A percentile compares a stretch with the other conserved stretches of the same genome.
phyloP scores from a whole-genome alignment of 1,140 invertebrate genomes.

The Bombus waltoni region DNA sequence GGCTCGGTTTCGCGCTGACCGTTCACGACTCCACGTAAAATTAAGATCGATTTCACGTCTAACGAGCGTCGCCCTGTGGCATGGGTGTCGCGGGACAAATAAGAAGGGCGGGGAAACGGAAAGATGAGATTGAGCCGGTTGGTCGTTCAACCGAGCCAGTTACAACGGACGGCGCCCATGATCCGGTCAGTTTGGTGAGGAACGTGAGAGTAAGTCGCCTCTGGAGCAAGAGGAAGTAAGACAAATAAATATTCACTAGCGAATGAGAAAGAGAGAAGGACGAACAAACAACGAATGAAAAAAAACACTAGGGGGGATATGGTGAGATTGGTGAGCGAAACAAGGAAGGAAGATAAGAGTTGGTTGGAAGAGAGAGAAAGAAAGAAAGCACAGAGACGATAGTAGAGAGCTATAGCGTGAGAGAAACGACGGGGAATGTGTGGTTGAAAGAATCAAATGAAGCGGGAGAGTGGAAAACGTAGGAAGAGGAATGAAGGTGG shows the following conservation, averaged over 20 bases:
- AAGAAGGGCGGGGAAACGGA: constrained; percentile 26
- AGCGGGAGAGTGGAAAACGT: not conserved
- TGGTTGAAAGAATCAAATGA: not conserved
- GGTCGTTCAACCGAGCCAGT: constrained; percentile 55
- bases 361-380: constrained; percentile 3
- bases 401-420: not conserved
- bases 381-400: not conserved
- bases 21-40: constrained; percentile 12
- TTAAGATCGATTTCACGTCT: constrained; percentile 49
- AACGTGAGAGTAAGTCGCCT: constrained; percentile 29
- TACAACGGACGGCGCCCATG: constrained; percentile 39
- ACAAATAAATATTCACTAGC: not conserved
- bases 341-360: not conserved
- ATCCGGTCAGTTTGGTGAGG: constrained; percentile 56
- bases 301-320: not conserved
- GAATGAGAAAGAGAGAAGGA: not conserved
- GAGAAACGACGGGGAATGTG: not conserved
- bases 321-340: not conserved
- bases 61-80: constrained; percentile 15
- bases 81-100: constrained; percentile 3
- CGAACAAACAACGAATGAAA: not conserved
- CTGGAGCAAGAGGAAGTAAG: not conserved
- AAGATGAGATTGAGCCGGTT: constrained; percentile 60
- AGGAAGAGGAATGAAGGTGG: constrained; percentile 8
- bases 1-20: constrained; percentile 18